Evolutionary conservation across 2,113 vertebrate genomes (phyloP).

Genomic region (Glaucomys volans): DNA sequence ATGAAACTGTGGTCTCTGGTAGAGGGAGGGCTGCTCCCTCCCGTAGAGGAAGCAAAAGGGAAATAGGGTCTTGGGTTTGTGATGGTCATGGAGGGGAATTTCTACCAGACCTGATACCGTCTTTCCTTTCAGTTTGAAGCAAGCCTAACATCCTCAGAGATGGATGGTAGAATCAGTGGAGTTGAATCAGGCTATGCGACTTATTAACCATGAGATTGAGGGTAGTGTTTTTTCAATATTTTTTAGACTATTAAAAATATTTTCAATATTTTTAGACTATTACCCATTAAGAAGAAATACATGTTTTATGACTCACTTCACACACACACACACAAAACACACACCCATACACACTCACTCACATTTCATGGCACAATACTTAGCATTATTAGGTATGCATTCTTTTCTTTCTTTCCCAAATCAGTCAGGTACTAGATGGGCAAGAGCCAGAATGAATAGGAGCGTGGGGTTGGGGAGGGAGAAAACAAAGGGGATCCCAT

Average conservation of each 20-base stretch:
- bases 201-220: background rate
- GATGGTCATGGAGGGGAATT: background rate
- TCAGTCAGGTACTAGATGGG: background rate
- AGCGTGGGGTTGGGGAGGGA: background rate
- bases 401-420: background rate
- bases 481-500: background rate
- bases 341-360: background rate
- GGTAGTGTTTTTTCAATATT: background rate
- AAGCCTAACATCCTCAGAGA: background rate
- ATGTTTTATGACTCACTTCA: background rate
- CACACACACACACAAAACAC: background rate
- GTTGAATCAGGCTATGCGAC: background rate
- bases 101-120: background rate
- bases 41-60: background rate
- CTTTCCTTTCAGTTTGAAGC: background rate
- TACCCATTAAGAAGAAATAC: conserved; percentile 24
- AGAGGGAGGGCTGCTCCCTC: background rate
- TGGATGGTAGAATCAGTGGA: background rate
- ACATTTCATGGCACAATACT: background rate
- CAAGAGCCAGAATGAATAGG: background rate
- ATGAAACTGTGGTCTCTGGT: background rate
- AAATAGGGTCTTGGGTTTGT: background rate
- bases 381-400: background rate
- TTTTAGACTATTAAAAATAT: no score
- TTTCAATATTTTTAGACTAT: background rate